Conservation (phyloP, 2,888 invertebrate genomes). For the Trichogramma dendrolimi region DNA sequence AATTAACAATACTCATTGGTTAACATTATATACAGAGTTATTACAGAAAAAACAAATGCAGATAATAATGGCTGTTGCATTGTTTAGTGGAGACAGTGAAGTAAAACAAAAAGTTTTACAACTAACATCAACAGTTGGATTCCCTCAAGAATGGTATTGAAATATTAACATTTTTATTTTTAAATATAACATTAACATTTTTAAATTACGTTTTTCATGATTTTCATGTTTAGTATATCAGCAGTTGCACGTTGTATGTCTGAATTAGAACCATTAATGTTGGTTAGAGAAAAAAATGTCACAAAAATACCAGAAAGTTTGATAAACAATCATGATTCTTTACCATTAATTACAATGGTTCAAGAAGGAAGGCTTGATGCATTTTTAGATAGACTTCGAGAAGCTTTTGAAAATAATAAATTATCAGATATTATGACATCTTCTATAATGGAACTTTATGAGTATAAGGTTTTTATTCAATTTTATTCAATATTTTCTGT, state of each 20-base stretch:
- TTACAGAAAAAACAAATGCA: constrained; percentile 52
- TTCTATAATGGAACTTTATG: constrained; percentile 69
- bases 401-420: constrained; percentile 55
- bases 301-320: constrained; percentile 18
- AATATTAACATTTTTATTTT: background rate
- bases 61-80: constrained; percentile 54
- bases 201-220: constrained; percentile 5
- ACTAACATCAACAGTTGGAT: constrained; percentile 49
- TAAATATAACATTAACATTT: background rate
- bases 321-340: constrained; percentile 46
- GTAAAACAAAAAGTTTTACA: constrained; percentile 51
- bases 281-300: constrained; percentile 39
- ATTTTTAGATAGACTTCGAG: constrained; percentile 53
- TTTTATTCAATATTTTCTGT: background rate
- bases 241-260: constrained; percentile 45
- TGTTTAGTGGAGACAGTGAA: constrained; percentile 52
- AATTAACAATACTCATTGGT: constrained; percentile 52
- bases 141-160: constrained; percentile 48
- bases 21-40: constrained; percentile 51
- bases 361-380: constrained; percentile 57
- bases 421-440: constrained; percentile 61
- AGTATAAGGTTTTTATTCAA: constrained; percentile 56
- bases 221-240: constrained; percentile 33
- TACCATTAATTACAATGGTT: constrained; percentile 49
- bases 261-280: constrained; percentile 45